Base-by-base conservation (phyloP, 2,113 vertebrate genomes). In the Chamaetylas fuelleborni region DNA sequence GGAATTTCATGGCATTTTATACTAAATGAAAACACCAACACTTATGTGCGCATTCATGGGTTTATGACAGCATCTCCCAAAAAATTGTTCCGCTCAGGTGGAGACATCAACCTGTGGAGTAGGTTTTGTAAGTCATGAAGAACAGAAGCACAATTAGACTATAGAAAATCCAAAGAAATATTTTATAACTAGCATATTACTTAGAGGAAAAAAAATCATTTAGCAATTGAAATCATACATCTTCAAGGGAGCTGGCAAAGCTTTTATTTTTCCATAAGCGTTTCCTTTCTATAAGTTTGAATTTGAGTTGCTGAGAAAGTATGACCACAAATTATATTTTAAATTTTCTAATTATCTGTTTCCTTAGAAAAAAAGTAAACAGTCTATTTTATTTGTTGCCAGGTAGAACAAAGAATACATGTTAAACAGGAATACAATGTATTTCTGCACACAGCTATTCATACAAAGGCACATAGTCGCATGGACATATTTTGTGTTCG, bases 41-140 rank as follows among this genome's bases (percentile, higher is more conserved):
- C 2, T 36, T 72, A 38, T 1, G 5, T 53, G 8, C 26, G 20
- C 45, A 61, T 45, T 48, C 38, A 17, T 1, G 4, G 5, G 4
- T 90, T 66, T 73, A 71, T 22, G 42, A 53, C 22, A 69, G 12
- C 33, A 47, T 19, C 22, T 62, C 34, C 50, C 42, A 42, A 88
- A 48, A 19, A 96, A 50, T 3, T 34, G 22, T 48, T 90, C 28
- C 42, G 86, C 16, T 50, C 12, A 20, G 3, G 5, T 58, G 26
- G 5, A 61, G 23, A 73, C 45, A 93, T 33, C 25, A 88, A 57
- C 24, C 8, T 4, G 6, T 20, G 8, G 16, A 92, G 8, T 40
- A 67, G 48, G 14, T 54, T 88, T 69, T 33, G 6, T 47, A 90
- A 48, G 12, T 77, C 8, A 48, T 5, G 4, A 70, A 65, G 31